A percentile compares a stretch with the other conserved stretches of the same genome.
These are phyloP conservation scores for Etia nguti DNA, from an alignment of 2,113 vertebrate genomes.

Conservation along the genomic window DNA sequence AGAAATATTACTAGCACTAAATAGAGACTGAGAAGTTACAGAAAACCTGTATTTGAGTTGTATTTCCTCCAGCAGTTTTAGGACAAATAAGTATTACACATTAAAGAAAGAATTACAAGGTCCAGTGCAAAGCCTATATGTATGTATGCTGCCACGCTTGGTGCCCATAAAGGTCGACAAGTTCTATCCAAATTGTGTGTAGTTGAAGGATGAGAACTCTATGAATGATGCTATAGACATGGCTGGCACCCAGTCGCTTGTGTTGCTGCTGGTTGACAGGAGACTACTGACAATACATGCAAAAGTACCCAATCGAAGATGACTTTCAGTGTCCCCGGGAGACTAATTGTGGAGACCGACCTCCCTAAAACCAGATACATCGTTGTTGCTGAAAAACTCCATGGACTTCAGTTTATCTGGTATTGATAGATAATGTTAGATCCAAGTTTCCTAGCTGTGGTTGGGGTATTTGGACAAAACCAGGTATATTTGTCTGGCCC, in stretches of 20 bases:
- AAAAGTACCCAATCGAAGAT: background rate
- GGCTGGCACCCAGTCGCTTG: background rate
- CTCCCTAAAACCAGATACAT: background rate
- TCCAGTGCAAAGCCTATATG: background rate
- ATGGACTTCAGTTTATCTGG: background rate
- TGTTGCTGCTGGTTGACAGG: background rate
- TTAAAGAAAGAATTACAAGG: background rate
- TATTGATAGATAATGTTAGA: rapidly evolving
- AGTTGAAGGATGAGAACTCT: background rate
- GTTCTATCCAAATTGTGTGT: background rate
- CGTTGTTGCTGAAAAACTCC: background rate
- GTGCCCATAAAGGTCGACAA: background rate
- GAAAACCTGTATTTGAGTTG: background rate
- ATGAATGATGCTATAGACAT: background rate
- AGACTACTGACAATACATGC: background rate
- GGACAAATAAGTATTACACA: background rate
- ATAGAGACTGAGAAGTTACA: background rate
- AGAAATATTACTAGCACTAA: background rate
- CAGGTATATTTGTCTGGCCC: background rate
- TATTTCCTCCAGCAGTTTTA: background rate
- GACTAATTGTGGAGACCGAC: background rate
- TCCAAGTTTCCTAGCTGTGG: background rate
- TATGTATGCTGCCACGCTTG: background rate
- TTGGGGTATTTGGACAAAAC: background rate
- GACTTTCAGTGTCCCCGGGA: background rate